A percentile compares a stretch with the other conserved stretches of the same genome.
Evolutionary conservation across 2,888 invertebrate species (phyloP).

Genomic region (Baronia brevicornis): DNA sequence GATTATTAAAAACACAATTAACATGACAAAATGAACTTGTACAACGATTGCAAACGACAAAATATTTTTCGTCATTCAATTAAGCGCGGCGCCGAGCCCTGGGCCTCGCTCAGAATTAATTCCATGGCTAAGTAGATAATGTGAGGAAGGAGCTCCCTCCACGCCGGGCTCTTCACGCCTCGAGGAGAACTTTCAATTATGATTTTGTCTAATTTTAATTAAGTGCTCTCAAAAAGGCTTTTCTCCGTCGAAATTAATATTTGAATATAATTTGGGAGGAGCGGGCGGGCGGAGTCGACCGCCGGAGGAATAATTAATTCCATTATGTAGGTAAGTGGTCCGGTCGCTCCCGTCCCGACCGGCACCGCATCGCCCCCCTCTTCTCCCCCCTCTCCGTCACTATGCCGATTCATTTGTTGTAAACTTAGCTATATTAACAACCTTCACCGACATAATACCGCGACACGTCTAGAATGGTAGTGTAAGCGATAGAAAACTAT

Average conservation of each 20-base stretch:
- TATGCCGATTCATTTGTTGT: constrained; percentile 8
- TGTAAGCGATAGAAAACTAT: constrained; percentile 5
- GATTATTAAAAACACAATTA: no score
- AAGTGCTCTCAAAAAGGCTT: constrained; percentile 74
- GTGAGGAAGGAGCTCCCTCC: constrained; percentile 56
- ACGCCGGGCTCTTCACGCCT: constrained; percentile 64
- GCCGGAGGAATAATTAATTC: constrained; percentile 73
- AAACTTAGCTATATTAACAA: no score
- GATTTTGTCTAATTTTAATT: constrained; percentile 76
- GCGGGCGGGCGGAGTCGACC: constrained; percentile 72
- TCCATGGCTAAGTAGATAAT: constrained; percentile 71
- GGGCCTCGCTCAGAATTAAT: constrained; percentile 59
- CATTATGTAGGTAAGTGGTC: constrained; percentile 65
- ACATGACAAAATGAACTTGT: no score
- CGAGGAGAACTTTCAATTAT: constrained; percentile 75
- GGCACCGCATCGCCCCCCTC: constrained; percentile 16
- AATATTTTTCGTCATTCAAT: constrained; percentile 59
- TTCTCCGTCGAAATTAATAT: constrained; percentile 75
- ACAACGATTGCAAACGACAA: constrained; percentile 28
- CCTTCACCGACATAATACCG: neutral
- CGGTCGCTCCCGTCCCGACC: constrained; percentile 36
- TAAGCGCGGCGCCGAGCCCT: constrained; percentile 49
- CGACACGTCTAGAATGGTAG: constrained; percentile 1
- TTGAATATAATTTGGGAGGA: constrained; percentile 75
- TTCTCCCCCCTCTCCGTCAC: constrained; percentile 7